Conservation (phyloP, 2,113 vertebrate species). For the Chionodraco myersi region DNA sequence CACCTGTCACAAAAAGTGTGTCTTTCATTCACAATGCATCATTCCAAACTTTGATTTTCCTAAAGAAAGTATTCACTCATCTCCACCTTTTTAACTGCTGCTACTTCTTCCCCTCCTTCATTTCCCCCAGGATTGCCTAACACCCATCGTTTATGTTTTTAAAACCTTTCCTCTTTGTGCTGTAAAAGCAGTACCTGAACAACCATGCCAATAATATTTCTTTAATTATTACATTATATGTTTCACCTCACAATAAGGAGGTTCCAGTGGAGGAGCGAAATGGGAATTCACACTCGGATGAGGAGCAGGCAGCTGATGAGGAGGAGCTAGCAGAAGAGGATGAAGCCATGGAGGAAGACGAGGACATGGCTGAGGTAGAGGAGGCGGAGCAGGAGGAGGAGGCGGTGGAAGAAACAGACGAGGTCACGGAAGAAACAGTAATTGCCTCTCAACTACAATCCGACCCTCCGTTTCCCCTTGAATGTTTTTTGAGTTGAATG, state of each 20-base stretch:
- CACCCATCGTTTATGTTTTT: neutral
- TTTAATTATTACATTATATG: neutral
- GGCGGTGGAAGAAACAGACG: constrained; percentile 52
- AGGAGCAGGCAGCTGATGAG: constrained; percentile 40
- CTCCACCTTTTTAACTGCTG: neutral
- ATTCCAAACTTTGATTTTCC: constrained; percentile 5
- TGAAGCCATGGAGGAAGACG: constrained; percentile 44
- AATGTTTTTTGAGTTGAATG: constrained; percentile 25
- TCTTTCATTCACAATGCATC: neutral
- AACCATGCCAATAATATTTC: neutral
- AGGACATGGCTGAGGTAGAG: constrained; percentile 30
- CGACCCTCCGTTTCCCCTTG: constrained; percentile 14
- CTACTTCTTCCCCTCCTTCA: constrained; percentile 3
- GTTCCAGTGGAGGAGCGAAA: constrained; percentile 72
- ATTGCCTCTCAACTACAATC: constrained; percentile 52
- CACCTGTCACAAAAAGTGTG: neutral
- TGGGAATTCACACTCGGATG: constrained; percentile 62
- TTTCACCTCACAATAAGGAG: constrained; percentile 64
- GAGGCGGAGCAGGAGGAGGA: constrained; percentile 42
- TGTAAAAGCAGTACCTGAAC: constrained; percentile 8
- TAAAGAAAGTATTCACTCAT: constrained; percentile 2
- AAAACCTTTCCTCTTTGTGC: neutral
- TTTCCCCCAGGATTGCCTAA: constrained; percentile 13
- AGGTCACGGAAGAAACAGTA: constrained; percentile 78
- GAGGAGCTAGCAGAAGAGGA: constrained; percentile 37